A percentile compares a stretch with the other conserved stretches of the same genome.
Evolutionary conservation across 1,140 invertebrate genomes (phyloP).

Genomic region (Ceratosolen solmsi): DNA sequence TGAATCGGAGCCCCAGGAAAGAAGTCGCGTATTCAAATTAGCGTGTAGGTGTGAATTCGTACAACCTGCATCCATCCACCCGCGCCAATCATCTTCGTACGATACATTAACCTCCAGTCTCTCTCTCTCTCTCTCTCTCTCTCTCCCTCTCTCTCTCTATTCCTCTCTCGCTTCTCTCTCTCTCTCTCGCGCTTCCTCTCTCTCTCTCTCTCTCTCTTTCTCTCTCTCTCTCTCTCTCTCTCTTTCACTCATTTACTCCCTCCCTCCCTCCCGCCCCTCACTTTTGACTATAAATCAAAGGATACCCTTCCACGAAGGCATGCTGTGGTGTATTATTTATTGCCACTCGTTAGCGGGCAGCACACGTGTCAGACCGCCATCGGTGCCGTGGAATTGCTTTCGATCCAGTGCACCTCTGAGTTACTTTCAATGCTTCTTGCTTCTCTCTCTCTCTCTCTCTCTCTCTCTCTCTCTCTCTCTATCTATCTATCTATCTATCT

Average conservation of each 20-base stretch:
- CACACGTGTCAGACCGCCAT: constrained; percentile 10
- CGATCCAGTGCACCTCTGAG: constrained; percentile 19
- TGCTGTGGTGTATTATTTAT: constrained; percentile 59
- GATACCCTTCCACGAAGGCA: constrained; percentile 58
- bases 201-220: constrained; percentile 51
- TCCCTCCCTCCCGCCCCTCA: constrained; percentile 38
- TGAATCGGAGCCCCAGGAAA: not conserved
- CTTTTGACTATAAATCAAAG: constrained; percentile 64
- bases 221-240: constrained; percentile 51
- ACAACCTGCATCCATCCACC: constrained; percentile 56
- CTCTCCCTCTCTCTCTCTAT: constrained; percentile 53
- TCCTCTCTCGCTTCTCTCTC: too few species aligned
- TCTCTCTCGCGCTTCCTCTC: constrained; percentile 45
- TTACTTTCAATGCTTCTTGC: not conserved
- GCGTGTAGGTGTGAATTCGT: constrained; percentile 17
- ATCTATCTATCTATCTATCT: not conserved
- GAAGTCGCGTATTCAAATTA: not conserved
- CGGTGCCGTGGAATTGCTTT: not conserved
- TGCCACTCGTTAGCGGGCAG: constrained; percentile 62
- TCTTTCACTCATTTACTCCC: too few species aligned
- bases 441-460: not conserved
- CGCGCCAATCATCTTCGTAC: constrained; percentile 59
- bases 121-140: constrained; percentile 53
- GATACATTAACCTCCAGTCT: not conserved
- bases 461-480: not conserved